Evolutionary conservation across 2,113 vertebrate genomes (phyloP), one percentile per base, ranked within the genome.

Genomic region (Candoia aspera): DNA sequence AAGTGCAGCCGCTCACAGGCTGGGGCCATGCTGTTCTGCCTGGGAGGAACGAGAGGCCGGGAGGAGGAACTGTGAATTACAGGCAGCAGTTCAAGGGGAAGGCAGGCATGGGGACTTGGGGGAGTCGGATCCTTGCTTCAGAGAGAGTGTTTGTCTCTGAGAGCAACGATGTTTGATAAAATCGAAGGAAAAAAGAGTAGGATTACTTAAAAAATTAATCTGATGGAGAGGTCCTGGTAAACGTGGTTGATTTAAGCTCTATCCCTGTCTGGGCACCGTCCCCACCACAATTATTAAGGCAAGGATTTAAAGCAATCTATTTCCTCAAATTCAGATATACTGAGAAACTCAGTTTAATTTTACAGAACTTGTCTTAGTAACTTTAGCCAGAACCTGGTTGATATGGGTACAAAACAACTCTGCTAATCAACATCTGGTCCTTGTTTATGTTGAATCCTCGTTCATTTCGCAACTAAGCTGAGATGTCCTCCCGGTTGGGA

Each of bases 1-100:
- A 98, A 97, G 49, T 91, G 95, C 3, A 97, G 95, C 4, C 90
- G 90, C 55, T 96, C 96, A 58, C 93, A 91, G 60, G 86, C 87
- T 2, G 91, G 93, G 49, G 93, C 94, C 94, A 95, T 93, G 13
- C 85, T 55, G 58, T 37, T 59, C n/a, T 17, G 19, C 53, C 89
- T 94, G 60, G 57, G 33, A 84, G 55, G 57, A 29, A n/a, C 2
- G 33, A 94, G 55, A 87, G 9, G 24, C 13, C 15, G 55, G 26
- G 8, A 21, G 53, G 59, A 46, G 60, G n/a, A 88, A 46, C 26
- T 84, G 33, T 26, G 54, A 46, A 21, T 49, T 73, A 87, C 33
- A 57, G 73, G 37, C n/a, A 83, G 73, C 33, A 33, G 33, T 79
- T 2, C 73, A 6, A 79, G 21, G 8, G 6, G 33, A 60, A 46